Evolutionary conservation across 1,140 invertebrate species (phyloP), one percentile per base, ranked within the genome.

Genomic region (Macrostomum lignano): DNA sequence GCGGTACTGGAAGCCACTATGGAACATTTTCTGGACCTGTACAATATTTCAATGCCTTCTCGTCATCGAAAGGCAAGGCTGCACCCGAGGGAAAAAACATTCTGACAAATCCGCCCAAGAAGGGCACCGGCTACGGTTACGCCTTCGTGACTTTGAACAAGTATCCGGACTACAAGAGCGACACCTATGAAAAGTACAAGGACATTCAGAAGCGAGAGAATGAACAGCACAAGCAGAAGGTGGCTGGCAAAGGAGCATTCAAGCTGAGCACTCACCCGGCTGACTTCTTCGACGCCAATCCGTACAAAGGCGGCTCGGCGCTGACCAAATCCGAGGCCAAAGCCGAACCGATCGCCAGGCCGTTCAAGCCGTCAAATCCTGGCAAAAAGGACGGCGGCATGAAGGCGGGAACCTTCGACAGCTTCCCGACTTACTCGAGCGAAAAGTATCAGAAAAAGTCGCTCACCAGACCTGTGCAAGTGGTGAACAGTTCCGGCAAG

Each of bases 401-500:
- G 26, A 28, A 28, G 19, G 26, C 26, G 3, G 26, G 26, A 28
- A 28, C 26, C 15, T 5, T 28, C 15, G 19, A 3, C 19, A 14
- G 14, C 5, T 28, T 28, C 19, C 26, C 26, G 19, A 3, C 26
- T 28, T 9, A 28, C 19, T 3, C 5, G 9, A 7, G 14, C 4
- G 15, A 17, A 7, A 14, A 14, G 3, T 28, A 28, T 28, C 5
- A 7, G 4, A 17, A 28, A 15, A 5, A 3, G 9, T 5, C 3
- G 3, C 23, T 22, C 14, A 38, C 37, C 4, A 39, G 44, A 22
- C 36, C 44, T n/a, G 35, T 51, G 13, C 38, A 46, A 40, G 43
- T 52, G 9, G 52, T 55, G 11, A 56, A 56, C 39, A 52, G 52
- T 30, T 47, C 41, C 35, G 53, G 53, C 17, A 52, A 46, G 35